Base-by-base conservation (phyloP, 2,888 invertebrate species). In the Flexamia atlantica region DNA sequence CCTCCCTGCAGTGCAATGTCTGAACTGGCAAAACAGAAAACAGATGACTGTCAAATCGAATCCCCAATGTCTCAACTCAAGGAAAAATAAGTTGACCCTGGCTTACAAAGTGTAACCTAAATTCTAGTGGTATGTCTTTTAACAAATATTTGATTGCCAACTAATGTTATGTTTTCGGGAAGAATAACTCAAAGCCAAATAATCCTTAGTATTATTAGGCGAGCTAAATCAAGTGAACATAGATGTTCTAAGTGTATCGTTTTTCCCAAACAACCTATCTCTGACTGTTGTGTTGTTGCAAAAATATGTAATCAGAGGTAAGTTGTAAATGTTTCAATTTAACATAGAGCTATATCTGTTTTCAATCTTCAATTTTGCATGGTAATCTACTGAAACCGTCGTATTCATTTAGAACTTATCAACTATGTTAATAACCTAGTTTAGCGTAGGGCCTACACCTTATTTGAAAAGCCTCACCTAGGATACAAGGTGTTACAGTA, bases 81-180 rank as follows among this genome's bases (percentile, higher is more conserved):
- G 57, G 57, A 28, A 64, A 64, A 10, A 25, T 28, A 5, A 64
- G 64, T 64, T 64, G n/a, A 64, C 64, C 64, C 64, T 64, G 64
- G 14, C 25, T n/a, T 64, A 30, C 5, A 28, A 4, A 64, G 64
- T 28, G 64, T 64, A 64, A 64, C 64, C 64, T 64, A 64, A 20
- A 64, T 64, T 64, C 30, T 28, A 3, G 64, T 64, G 30, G 30
- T 28, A 14, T 64, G 64, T 28, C 30, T 4, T 12, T 64, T 64
- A 28, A 64, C 17, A 28, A 64, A 64, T 4, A 53, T 9, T 53
- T 17, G n/a, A 7, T 64, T 20, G 57, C 20, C 57, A 64, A 9
- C 14, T 28, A 14, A 84, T 84, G 84, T 84, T 84, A 84, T 84
- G 84, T 84, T 84, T 84, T 57, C 84, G 30, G 84, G 84, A 72